Conservation (phyloP, 2,113 vertebrate species). For the Gorsachius goisagi region DNA sequence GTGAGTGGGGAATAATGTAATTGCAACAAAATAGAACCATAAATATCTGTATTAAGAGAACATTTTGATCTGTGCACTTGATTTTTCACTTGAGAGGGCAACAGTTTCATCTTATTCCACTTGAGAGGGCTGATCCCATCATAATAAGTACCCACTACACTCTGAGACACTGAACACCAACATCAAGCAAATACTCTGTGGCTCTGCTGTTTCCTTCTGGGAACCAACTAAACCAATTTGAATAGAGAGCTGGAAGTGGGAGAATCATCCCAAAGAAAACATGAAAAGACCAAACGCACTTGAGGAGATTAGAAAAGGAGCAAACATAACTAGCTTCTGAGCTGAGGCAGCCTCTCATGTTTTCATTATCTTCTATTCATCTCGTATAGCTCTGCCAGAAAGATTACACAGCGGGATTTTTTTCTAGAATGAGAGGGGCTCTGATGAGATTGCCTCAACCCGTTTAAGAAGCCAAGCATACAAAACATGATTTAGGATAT, state of each 20-base stretch:
- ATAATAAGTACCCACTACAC: background rate
- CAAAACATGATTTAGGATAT: background rate
- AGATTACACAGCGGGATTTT: background rate
- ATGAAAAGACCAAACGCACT: background rate
- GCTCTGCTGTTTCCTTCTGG: background rate
- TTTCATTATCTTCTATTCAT: background rate
- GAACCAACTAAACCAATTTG: background rate
- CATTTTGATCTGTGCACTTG: background rate
- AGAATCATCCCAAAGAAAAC: background rate
- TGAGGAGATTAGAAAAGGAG: background rate
- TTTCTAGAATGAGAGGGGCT: background rate
- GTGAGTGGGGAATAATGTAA: background rate
- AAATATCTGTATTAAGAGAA: background rate
- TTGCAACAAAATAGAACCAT: background rate
- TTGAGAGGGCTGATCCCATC: background rate
- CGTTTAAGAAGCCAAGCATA: background rate
- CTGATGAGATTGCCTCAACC: background rate
- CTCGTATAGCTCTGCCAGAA: background rate
- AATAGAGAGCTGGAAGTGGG: background rate
- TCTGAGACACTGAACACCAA: background rate
- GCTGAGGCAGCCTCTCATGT: background rate
- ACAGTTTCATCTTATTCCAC: background rate
- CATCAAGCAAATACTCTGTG: background rate
- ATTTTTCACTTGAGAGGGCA: slow-evolving; percentile 14
- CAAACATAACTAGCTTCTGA: background rate